Evolutionary conservation across 2,113 vertebrate genomes (phyloP), one percentile per base, ranked within the genome.

Genomic region (Spheniscus mendiculus): DNA sequence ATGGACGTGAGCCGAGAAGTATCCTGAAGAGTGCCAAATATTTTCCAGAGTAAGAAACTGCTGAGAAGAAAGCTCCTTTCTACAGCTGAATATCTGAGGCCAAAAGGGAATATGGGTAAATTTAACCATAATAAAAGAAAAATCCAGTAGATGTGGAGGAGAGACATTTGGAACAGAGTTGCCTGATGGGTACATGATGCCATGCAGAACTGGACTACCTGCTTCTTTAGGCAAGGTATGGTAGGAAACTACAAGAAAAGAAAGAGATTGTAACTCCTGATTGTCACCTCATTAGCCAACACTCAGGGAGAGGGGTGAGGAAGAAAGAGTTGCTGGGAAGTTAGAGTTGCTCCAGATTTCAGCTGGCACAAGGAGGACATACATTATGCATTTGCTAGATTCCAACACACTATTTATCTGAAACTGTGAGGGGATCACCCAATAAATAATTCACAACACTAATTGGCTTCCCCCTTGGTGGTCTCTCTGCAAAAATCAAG

Each of bases 31-130:
- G 44, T 49, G 78, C 78, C 96, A 94, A 89, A 45, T 94, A 91
- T 73, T 96, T 96, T 94, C 66, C 77, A 91, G 49, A 74, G 87
- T 79, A 74, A 95, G 61, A 84, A 95, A 83, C 34, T 91, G 23
- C 56, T 80, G 44, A 91, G 70, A 93, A 88, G 70, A 93, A 85
- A 88, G 14, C 10, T 83, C 5, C 44, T 85, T 95, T 90, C 80
- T 80, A 40, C 53, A 85, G 47, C 36, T 87, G 47, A 72, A 72
- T 86, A 42, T 42, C 32, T 85, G 36, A 92, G 36, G 23, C 66
- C 52, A 81, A 59, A 93, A 72, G 17, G 11, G 27, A 94, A 58
- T 32, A 76, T 42, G 6, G 47, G 19, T 63, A 61, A 67, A 87
- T 63, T 87, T 58, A 82, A 50, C 25, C 4, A 4, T 63, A 85